Percentiles rank a stretch among this genome's conserved stretches.
Evolutionary conservation across 2,113 vertebrate genomes (phyloP).

Genomic region (Crotalus tigris): DNA sequence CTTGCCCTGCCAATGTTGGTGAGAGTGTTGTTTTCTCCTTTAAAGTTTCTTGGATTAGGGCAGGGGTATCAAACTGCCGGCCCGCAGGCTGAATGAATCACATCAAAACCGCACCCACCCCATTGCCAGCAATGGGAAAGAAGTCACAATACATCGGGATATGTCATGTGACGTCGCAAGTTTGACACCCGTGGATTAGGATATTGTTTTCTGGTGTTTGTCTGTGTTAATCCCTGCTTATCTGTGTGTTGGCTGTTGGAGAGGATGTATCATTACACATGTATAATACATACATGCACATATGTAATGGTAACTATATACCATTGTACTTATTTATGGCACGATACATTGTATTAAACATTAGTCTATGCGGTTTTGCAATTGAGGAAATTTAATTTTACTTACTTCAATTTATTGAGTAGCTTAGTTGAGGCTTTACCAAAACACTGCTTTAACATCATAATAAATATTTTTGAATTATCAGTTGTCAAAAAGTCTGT

Average conservation of each 20-base stretch:
- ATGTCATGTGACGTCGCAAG: too few species aligned
- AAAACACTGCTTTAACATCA: conserved; percentile 90
- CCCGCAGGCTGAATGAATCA: too few species aligned
- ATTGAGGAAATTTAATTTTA: conserved; percentile 25
- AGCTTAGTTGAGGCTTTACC: conserved; percentile 76
- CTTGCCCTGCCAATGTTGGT: too few species aligned
- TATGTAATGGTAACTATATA: background rate
- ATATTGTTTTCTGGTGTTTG: too few species aligned
- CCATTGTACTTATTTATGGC: background rate
- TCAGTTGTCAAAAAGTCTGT: conserved; percentile 71
- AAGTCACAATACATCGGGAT: too few species aligned
- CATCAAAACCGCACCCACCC: too few species aligned
- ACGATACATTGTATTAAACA: background rate
- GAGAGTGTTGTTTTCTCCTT: too few species aligned
- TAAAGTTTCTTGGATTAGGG: too few species aligned
- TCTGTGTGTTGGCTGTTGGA: background rate
- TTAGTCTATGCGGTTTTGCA: background rate
- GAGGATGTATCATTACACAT: background rate
- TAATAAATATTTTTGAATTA: conserved; percentile 77
- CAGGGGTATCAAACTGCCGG: too few species aligned
- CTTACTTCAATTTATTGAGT: conserved; percentile 82
- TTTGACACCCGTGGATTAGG: too few species aligned
- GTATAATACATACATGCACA: background rate
- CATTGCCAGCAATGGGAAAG: too few species aligned
- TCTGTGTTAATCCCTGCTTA: background rate